Percentiles rank a stretch among this genome's conserved stretches.
These are phyloP conservation scores for Helogale parvula DNA, from an alignment of 2,113 vertebrate species.

Conservation along the genomic window DNA sequence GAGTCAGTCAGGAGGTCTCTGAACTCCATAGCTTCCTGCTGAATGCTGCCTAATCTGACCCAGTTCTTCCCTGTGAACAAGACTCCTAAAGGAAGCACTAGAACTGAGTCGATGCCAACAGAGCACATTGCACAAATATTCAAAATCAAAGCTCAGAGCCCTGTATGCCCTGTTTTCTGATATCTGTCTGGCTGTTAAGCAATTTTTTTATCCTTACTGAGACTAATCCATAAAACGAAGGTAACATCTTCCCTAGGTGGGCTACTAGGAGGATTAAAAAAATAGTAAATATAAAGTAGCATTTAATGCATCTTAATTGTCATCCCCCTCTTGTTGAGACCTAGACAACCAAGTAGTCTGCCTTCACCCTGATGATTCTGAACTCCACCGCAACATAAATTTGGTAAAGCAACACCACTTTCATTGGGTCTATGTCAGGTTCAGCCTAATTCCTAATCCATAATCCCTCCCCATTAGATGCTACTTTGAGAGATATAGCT, in stretches of 20 bases:
- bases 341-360: background rate
- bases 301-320: background rate
- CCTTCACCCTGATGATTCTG: background rate
- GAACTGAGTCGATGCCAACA: background rate
- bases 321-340: background rate
- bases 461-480: background rate
- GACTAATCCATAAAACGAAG: conserved; percentile 12
- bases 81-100: conserved; percentile 54
- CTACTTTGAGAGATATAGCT: background rate
- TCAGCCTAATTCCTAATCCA: background rate
- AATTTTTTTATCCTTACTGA: background rate
- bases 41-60: conserved; percentile 59
- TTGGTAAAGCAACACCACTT: background rate
- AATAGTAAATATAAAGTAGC: background rate
- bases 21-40: background rate
- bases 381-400: background rate
- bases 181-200: background rate
- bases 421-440: background rate
- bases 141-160: conserved; percentile 2
- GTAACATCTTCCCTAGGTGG: background rate
- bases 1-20: conserved; percentile 7
- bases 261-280: background rate
- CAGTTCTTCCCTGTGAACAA: conserved; percentile 35
- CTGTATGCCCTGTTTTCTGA: background rate
- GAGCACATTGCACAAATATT: background rate